These are phyloP conservation scores for Cyrtonyx montezumae DNA, from an alignment of 2,113 vertebrate species.

Conservation along the genomic window DNA sequence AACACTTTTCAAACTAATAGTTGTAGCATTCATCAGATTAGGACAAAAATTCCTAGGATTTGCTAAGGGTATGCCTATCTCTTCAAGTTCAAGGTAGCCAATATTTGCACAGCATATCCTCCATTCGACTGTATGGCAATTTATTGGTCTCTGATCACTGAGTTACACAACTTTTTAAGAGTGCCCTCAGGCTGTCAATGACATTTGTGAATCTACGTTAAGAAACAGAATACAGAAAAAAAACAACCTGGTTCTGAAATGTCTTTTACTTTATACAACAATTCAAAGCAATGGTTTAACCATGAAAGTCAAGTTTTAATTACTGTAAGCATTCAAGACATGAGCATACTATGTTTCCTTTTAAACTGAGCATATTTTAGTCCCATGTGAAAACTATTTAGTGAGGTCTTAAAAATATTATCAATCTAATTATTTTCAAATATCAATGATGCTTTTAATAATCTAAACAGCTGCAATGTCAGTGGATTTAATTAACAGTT, in stretches of 20 bases:
- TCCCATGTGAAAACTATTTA: slow-evolving; percentile 24
- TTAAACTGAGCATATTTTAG: background rate
- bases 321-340: background rate
- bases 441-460: slow-evolving; percentile 58
- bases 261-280: background rate
- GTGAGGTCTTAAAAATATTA: slow-evolving; percentile 50
- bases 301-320: background rate
- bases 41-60: background rate
- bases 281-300: background rate
- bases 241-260: background rate
- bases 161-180: background rate
- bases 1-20: background rate
- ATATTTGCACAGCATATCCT: background rate
- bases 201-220: fast-evolving
- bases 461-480: slow-evolving; percentile 65
- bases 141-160: fast-evolving
- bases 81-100: background rate
- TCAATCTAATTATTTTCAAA: slow-evolving; percentile 56
- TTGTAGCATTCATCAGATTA: background rate
- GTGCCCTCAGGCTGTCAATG: background rate
- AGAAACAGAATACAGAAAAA: background rate
- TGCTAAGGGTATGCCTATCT: background rate
- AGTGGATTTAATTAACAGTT: slow-evolving; percentile 75
- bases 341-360: background rate
- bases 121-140: background rate